phyloP scores from a whole-genome alignment of 2,797 vertebrate species.

The Acrossocheilus wenchowensis region DNA sequence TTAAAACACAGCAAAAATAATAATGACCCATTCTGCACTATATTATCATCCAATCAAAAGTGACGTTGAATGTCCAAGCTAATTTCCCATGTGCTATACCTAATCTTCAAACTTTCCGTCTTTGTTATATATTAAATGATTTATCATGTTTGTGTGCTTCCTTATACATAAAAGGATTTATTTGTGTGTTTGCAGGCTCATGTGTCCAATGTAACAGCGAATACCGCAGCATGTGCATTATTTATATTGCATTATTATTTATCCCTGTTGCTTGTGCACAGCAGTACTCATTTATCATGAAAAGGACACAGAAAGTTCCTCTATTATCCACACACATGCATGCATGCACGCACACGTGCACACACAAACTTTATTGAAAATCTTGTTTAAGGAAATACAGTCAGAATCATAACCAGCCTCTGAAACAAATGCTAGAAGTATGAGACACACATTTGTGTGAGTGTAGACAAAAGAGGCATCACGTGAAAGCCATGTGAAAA shows the following conservation, averaged over 20 bases:
- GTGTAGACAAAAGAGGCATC: conserved; percentile 10
- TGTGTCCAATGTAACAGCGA: conserved; percentile 24
- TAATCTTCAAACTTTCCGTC: background rate
- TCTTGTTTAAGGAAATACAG: background rate
- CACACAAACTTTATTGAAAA: background rate
- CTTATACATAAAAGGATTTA: conserved; percentile 10
- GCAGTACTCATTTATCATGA: conserved; percentile 29
- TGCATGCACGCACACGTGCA: background rate
- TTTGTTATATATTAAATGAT: conserved; percentile 30
- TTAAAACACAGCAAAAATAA: background rate
- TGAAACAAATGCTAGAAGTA: conserved; percentile 1
- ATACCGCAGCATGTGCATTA: conserved; percentile 10
- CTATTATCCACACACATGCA: background rate
- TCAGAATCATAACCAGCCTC: background rate
- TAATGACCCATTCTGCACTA: background rate
- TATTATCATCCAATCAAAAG: background rate
- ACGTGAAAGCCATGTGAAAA: conserved; percentile 28
- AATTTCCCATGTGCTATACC: background rate
- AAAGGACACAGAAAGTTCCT: conserved; percentile 12
- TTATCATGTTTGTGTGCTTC: conserved; percentile 11
- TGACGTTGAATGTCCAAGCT: background rate
- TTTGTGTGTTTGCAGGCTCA: conserved; percentile 30
- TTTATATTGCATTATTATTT: conserved; percentile 35
- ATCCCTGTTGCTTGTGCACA: conserved; percentile 35
- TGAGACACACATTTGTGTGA: background rate